phyloP scores from a whole-genome alignment of 2,888 invertebrate species.

The Trypoxylon attenuatum region DNA sequence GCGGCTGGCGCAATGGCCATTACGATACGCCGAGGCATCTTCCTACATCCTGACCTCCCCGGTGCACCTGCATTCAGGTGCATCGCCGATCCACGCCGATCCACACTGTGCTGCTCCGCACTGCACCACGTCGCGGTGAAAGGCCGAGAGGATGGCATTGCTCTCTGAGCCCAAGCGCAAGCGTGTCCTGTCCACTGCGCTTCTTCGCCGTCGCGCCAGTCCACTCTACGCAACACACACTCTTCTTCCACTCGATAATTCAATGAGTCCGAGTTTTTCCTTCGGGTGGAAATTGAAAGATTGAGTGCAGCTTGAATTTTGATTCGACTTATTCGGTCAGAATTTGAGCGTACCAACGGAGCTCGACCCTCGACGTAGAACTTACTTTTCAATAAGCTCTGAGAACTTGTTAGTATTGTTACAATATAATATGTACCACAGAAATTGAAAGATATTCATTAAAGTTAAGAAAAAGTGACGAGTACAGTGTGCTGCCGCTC shows the following conservation, averaged over 20 bases:
- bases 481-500: too few relatives aligned
- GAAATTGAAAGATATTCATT: too few relatives aligned
- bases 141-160: slow-evolving; percentile 44
- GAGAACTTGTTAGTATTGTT: too few relatives aligned
- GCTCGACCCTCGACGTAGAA: too few relatives aligned
- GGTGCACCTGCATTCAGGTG: slow-evolving; percentile 41
- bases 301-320: neutral
- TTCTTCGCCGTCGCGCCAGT: slow-evolving; percentile 28
- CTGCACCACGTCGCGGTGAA: too few relatives aligned
- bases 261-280: neutral
- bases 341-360: neutral
- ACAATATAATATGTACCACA: too few relatives aligned
- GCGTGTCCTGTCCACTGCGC: slow-evolving; percentile 30
- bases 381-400: neutral
- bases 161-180: slow-evolving; percentile 22
- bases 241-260: neutral
- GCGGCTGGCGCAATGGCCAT: slow-evolving; percentile 1
- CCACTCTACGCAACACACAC: neutral
- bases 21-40: slow-evolving; percentile 14
- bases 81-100: slow-evolving; percentile 25
- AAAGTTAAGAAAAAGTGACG: too few relatives aligned
- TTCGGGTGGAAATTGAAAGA: too few relatives aligned
- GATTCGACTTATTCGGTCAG: neutral
- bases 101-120: too few relatives aligned
- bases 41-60: slow-evolving; percentile 27